Evolutionary conservation across 1,140 invertebrate genomes (phyloP), one percentile per base, ranked within the genome.

Genomic region (Drosophila kurseongensis): DNA sequence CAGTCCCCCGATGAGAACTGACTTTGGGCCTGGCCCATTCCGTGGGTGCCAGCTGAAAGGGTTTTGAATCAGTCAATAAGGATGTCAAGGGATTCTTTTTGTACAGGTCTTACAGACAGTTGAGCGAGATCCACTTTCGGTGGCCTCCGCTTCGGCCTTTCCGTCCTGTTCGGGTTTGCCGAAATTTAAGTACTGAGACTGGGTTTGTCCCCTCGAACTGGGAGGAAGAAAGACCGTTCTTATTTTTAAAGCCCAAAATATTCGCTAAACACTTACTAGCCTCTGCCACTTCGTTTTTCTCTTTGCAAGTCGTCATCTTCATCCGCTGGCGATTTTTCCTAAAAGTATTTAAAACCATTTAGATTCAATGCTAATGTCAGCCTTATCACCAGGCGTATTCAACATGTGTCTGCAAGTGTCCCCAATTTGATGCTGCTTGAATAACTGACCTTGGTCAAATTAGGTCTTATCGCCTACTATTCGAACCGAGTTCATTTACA

Each of bases 1-100:
- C 91, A 94, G 41, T 94, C 93, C 55, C 94, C 94, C 29, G 93
- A 93, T 45, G 94, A 93, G 40, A 94, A 94, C 88, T 95, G 95
- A 93, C 96, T 97, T 93, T 97, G 96, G 1, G 96, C 96, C 93
- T 96, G 96, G 2, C 96, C 96, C 95, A 97, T 96, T 60, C 96
- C 96, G 88, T 94, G 95, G 29, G 92, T 95, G 18, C 95, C 95
- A 93, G 94, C 95, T 96, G 32, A 59, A 61, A 16, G 41, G 60
- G 29, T 38, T 51, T 51, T 14, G 13, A 14, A 0, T 36, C 32
- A 32, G 5, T 51, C 16, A 42, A n/a, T 18, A 14, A 14, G 38
- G 13, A 6, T 4, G 1, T 12, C 7, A 58, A 32, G 0, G 8
- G n/a, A 50, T 4, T 13, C 38, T 27, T 36, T 12, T 9, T 0